Evolutionary conservation across 2,888 invertebrate genomes (phyloP).

Genomic region (Theretra japonica): DNA sequence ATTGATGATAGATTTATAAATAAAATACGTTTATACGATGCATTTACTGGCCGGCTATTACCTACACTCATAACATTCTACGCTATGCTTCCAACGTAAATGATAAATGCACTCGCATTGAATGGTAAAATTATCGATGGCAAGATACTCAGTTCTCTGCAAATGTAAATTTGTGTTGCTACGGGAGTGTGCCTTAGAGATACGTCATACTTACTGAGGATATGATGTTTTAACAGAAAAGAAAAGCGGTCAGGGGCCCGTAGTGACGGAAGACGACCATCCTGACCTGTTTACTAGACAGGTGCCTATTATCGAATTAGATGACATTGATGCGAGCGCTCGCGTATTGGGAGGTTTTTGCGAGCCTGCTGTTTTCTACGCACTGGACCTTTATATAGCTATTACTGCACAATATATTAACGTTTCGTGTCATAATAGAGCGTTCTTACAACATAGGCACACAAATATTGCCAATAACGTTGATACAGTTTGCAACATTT

Average conservation of each 20-base stretch:
- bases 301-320: constrained; percentile 66
- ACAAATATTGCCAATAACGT: constrained; percentile 6
- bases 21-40: constrained; percentile 32
- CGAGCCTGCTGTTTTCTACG: not conserved
- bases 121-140: not conserved
- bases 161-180: not conserved
- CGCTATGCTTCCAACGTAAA: constrained; percentile 1
- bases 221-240: constrained; percentile 32
- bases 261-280: constrained; percentile 67
- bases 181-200: not conserved
- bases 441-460: not conserved
- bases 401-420: not conserved
- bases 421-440: not conserved
- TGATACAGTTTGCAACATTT: constrained; percentile 9
- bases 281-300: constrained; percentile 62
- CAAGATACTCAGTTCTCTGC: not conserved
- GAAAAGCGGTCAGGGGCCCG: constrained; percentile 57
- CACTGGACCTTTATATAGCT: not conserved
- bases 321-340: constrained; percentile 40
- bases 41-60: not conserved
- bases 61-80: not conserved
- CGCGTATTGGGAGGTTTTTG: constrained; percentile 12
- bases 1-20: constrained; percentile 49
- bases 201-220: not conserved
- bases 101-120: constrained; percentile 6